Evolutionary conservation across 2,888 invertebrate genomes (phyloP), one percentile per base, ranked within the genome.

Genomic region (Sinelater perroti): DNA sequence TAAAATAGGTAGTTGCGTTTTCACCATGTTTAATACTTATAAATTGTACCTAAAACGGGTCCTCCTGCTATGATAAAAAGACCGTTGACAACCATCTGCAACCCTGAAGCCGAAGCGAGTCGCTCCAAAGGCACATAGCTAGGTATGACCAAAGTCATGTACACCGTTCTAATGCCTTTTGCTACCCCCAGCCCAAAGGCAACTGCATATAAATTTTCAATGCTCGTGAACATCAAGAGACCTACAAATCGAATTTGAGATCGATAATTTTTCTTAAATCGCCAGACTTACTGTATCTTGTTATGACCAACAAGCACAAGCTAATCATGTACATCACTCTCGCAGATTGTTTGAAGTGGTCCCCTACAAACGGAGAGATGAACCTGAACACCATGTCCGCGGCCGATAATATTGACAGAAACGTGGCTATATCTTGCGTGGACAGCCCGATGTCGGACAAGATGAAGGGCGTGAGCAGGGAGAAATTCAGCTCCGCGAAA

Each of bases 61-160:
- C 88, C 88, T 60, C 85, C 81, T 1, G 78, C 76, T 45, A 86
- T 75, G 35, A 87, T 81, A 38, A 85, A 79, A 26, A 86, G 71
- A 11, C 89, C 88, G 72, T 88, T 88, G 56, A 83, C 80, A 58
- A 88, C 81, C 83, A 87, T 87, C 71, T 89, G 89, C 31, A 89
- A 84, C 2, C 88, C 87, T 3, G 85, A 83, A 1, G 89, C 89
- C 36, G 85, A 84, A 1, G 88, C 83, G 14, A 89, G 75, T 65
- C 85, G 79, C 47, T 88, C 85, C 24, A 89, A 74, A 0, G 88
- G 87, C 3, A 89, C 87, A 67, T 88, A 84, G 69, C 79, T 84
- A 0, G 89, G 88, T 54, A 89, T 85, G 2, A 89, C 84, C 10
- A 89, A 76, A 36, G 84, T 81, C 83, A 88, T 85, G 68, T 86